phyloP scores from a whole-genome alignment of 1,140 invertebrate species.

The Brachionus calyciflorus region DNA sequence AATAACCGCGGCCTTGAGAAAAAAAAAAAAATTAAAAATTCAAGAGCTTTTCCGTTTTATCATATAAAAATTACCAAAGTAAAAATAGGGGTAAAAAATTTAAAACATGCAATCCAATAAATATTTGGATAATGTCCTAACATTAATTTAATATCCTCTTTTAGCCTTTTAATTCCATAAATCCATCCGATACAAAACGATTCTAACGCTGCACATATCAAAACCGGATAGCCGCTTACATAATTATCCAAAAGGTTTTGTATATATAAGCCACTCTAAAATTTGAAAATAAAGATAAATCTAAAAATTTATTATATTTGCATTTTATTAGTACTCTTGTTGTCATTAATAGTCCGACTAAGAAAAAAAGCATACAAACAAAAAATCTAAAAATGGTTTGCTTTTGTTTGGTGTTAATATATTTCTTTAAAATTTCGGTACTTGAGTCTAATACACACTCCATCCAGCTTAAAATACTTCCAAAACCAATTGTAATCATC shows the following conservation, averaged over 20 bases:
- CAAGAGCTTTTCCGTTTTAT: too few relatives aligned
- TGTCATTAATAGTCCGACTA: conserved; percentile 16
- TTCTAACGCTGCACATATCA: conserved; percentile 33
- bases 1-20: conserved; percentile 2
- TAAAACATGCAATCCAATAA: conserved; percentile 28
- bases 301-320: neutral
- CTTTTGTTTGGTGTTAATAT: conserved; percentile 19
- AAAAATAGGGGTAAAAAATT: conserved; percentile 30
- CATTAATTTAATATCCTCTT: conserved; percentile 42
- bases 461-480: conserved; percentile 32
- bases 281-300: neutral
- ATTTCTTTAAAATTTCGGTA: conserved; percentile 34
- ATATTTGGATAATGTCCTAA: conserved; percentile 22
- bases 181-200: conserved; percentile 6
- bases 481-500: conserved; percentile 83
- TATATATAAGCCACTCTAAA: conserved; percentile 46
- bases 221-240: conserved; percentile 28
- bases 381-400: conserved; percentile 14
- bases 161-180: conserved; percentile 25
- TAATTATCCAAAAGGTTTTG: conserved; percentile 28
- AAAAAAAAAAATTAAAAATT: neutral
- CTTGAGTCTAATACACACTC: conserved; percentile 31
- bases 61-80: conserved; percentile 4
- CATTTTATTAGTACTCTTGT: conserved; percentile 7
- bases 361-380: conserved; percentile 36